Base-by-base conservation (phyloP, 2,797 vertebrate species). In the Chloroceryle inda region DNA sequence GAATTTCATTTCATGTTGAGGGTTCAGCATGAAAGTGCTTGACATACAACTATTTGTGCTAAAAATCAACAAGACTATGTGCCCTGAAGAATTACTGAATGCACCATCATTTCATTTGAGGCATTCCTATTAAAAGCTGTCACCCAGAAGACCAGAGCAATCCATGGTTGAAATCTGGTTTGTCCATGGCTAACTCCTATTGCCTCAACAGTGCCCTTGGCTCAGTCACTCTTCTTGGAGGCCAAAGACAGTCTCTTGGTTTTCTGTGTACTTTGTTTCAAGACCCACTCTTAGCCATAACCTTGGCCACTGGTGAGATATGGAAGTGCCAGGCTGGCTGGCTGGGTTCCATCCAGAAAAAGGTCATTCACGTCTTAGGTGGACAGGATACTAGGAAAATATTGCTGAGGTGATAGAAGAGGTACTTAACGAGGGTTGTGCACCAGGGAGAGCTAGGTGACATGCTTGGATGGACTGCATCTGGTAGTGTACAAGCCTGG, bases 241-340 rank as follows among this genome's bases (percentile, higher is more conserved):
- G 13, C 81, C 29, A n/a, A 68, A 68, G 16, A 42, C 18, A 33
- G 1, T 26, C 0, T 1, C 22, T 76, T 89, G 1, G 1, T 44
- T 81, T 91, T 47, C 33, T 22, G 7, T 68, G 16, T 33, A 42
- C 37, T 77, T 59, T 72, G 24, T 80, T 85, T 88, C 49, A 84
- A 53, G 68, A 11, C 27, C 20, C 20, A 13, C 8, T 56, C 10
- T 11, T 50, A 29, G 45, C 66, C 38, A 31, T 29, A 61, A 49
- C 21, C 14, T 75, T 72, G 69, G 31, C 33, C 66, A 18, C 13
- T 10, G 4, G 8, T 66, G 33, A 56, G 49, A 19, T 35, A 5
- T 1, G 22, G 29, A 81, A 31, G 20, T 81, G 42, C 13, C 62
- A 66, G 40, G 22, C 22, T 80, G 40, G 2, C 47, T 73, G 18